Evolutionary conservation across 1,140 invertebrate species (phyloP), one percentile per base, ranked within the genome.

Genomic region (Drosophila yakuba): DNA sequence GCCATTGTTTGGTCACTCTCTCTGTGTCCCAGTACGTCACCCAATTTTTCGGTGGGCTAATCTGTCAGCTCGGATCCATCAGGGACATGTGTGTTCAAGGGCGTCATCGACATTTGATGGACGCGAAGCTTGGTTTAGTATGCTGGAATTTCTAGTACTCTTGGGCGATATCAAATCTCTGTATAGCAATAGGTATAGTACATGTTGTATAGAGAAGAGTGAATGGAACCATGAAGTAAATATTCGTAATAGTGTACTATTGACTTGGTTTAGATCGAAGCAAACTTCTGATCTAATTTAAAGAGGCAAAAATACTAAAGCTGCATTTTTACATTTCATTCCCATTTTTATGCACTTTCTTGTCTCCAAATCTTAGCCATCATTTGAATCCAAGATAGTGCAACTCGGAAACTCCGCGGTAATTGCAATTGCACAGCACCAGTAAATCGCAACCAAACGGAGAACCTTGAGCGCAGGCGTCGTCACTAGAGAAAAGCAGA

Each of bases 381-480:
- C 35, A 28, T 10, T 32, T 15, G 11, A 12, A 17, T 8, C 15
- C 23, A n/a, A 50, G 32, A 25, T 48, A 56, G 48, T 32, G 51
- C 43, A 56, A 25, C 17, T 36, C 15, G n/a, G 23, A 23, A 28
- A 54, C 58, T 47, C 62, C 36, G 32, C 38, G 41, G 39, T 68
- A 39, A 36, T 38, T 52, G 60, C 23, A 45, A 57, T 32, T 52
- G 73, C 59, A 39, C 59, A n/a, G 17, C 38, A 54, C 25, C 48
- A 62, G 11, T 0, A 8, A 32, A 2, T 32, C 32, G n/a, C 52
- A 58, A n/a, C 32, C 41, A 5, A 45, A 4, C 17, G 3, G 10
- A 20, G 43, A 60, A 61, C 68, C 17, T n/a, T 41, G 44, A 68
- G 73, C 73, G 74, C 74, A 76, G 63, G 74, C 74, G 73, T 76